Evolutionary conservation across 1,140 invertebrate species (phyloP), one percentile per base, ranked within the genome.

Genomic region (Harpegnathos saltator): DNA sequence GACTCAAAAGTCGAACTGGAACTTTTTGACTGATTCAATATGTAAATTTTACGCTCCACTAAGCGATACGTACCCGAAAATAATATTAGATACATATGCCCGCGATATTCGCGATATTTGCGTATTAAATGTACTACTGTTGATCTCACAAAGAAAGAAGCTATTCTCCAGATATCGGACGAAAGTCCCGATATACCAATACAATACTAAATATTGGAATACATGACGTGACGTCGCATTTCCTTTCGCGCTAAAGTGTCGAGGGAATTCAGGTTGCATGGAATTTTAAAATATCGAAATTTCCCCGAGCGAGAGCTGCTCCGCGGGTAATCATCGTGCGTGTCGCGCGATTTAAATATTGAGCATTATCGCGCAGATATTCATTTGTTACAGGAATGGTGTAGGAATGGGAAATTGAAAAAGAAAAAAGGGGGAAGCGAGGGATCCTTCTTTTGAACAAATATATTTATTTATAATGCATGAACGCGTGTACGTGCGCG

Each of bases 181-280:
- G 19, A 77, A n/a, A 66, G 1, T 22, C 9, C 4, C 22, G 33
- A 58, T 61, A 52, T 38, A 15, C 63, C 2, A 65, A 19, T 44
- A 22, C 44, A n/a, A n/a, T n/a, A 44, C n/a, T 68, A 75, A 75
- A 63, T 63, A 65, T 75, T 33, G 63, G 26, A 68, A 78, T 78
- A 68, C 24, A 15, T 24, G 9, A 56, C n/a, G 4, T 26, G 9
- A 56, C 26, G 11, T 44, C 38, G 50, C n/a, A 5, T 38, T 66
- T 66, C 19, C 7, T 38, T 77, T 77, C 44, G 48, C 26, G 22
- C 19, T 12, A 17, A 68, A 29, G 52, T 78, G 44, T 26, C 50
- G n/a, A 1, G 3, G 29, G 15, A 66, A 68, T 68, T 9, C 11
- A 5, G 17, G 5, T 77, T 56, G 50, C 26, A 63, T 52, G 9